Percentiles rank a stretch among this genome's conserved stretches.
Evolutionary conservation across 2,797 vertebrate genomes (phyloP).

Genomic region (Eremophila alpestris): DNA sequence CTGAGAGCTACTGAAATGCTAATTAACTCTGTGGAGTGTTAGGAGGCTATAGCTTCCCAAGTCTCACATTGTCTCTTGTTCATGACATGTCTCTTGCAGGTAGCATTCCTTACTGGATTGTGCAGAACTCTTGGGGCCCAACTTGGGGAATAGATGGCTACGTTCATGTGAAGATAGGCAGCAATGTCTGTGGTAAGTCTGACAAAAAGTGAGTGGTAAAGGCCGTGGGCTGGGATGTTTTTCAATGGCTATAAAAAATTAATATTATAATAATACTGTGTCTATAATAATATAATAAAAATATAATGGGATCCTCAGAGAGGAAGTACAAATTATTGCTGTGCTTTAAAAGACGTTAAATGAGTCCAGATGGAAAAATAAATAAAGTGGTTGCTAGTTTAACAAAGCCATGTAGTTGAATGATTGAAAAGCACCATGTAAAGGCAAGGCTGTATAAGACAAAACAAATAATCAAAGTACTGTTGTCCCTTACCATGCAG

Average conservation of each 20-base stretch:
- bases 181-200: constrained; percentile 87
- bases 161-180: constrained; percentile 86
- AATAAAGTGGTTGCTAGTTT: neutral
- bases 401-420: neutral
- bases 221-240: neutral
- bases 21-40: neutral
- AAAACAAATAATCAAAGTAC: neutral
- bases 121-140: constrained; percentile 90
- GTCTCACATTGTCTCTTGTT: neutral
- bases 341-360: neutral
- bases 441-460: neutral
- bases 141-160: constrained; percentile 88
- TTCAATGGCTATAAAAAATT: neutral
- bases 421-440: neutral
- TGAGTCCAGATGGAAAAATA: neutral
- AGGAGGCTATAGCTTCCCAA: neutral
- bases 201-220: neutral
- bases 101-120: constrained; percentile 88
- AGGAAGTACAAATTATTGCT: neutral
- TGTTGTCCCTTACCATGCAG: neutral
- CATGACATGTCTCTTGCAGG: constrained; percentile 66
- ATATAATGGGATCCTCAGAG: neutral
- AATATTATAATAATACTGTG: neutral
- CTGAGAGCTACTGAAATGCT: neutral
- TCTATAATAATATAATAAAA: neutral